Percentiles rank a stretch among this genome's conserved stretches.
These are phyloP conservation scores for Steinernema scapterisci DNA, from an alignment of 2,888 invertebrate species.

Conservation along the genomic window DNA sequence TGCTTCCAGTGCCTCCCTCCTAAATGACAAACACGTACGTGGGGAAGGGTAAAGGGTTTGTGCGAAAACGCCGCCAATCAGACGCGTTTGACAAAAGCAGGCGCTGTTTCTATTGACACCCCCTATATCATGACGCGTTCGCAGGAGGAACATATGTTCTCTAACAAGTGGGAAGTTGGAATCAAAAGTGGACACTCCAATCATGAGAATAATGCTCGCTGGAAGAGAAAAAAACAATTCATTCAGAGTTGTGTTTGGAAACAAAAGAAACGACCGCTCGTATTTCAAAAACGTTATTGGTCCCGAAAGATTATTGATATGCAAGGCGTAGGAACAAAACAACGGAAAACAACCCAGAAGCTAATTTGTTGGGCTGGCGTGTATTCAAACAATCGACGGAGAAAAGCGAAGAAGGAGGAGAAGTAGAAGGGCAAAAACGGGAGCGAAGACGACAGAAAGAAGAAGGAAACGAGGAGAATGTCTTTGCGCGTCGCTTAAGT, in stretches of 20 bases:
- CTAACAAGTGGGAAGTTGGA: no score
- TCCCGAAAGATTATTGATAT: constrained; percentile 32
- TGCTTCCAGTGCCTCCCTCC: no score
- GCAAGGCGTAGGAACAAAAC: constrained; percentile 23
- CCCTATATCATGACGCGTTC: no score
- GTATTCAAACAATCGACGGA: constrained; percentile 20
- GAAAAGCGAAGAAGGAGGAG: constrained; percentile 4
- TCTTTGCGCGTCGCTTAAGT: constrained; percentile 26
- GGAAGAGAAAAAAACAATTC: neutral
- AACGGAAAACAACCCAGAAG: constrained; percentile 29
- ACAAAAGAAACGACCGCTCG: constrained; percentile 27
- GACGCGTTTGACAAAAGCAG: no score
- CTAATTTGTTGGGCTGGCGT: constrained; percentile 23
- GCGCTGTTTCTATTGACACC: no score
- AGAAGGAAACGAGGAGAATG: neutral
- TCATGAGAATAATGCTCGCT: no score
- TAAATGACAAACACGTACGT: no score
- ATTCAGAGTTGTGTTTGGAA: constrained; percentile 6
- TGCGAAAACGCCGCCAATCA: no score
- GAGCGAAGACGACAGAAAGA: neutral
- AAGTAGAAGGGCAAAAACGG: neutral
- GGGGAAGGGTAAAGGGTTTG: no score
- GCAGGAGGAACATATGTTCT: no score
- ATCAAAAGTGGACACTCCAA: no score
- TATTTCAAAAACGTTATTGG: constrained; percentile 8